Evolutionary conservation across 2,113 vertebrate genomes (phyloP), one percentile per base, ranked within the genome.

Genomic region (Tylochromis polylepis): DNA sequence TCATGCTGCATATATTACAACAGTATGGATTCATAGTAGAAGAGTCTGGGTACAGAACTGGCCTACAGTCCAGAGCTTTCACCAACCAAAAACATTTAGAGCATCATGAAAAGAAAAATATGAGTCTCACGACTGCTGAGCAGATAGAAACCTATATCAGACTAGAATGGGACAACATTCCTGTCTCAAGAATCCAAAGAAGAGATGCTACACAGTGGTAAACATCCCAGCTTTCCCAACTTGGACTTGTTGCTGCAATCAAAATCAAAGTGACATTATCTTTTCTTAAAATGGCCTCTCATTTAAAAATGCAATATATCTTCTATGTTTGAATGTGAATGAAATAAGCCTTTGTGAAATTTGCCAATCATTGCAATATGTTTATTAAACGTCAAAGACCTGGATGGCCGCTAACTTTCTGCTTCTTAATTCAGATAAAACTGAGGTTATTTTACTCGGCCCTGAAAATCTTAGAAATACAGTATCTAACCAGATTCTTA

Each of bases 131-230:
- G 2, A 70, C 12, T 4, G 38, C 5, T 43, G 65, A 70, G 65
- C 38, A 70, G 65, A 43, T 70, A n/a, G 7, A 24, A 43, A 41
- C n/a, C 36, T 15, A 6, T 70, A 70, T 70, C n/a, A 24, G 36
- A 70, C n/a, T 24, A 6, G 8, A 43, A 1, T 16, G 7, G 24
- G n/a, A 0, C 36, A 43, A 16, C 8, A 10, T 70, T 70, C 65
- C 65, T 6, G 8, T 43, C 8, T 38, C 14, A 12, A 70, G 38
- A 27, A 43, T 43, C 38, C 8, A 0, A 70, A 43, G 65, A 43
- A 24, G n/a, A 24, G 65, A 46, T 46, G 38, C 14, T 27, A 1
- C 38, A 46, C 5, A 46, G 22, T 18, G 3, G 1, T 24, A 46
- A 46, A 43, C 62, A 70, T 41, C 0, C 65, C 9, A 41, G 41